Base-by-base conservation (phyloP, 2,888 invertebrate species). In the Cosmia pyralina region DNA sequence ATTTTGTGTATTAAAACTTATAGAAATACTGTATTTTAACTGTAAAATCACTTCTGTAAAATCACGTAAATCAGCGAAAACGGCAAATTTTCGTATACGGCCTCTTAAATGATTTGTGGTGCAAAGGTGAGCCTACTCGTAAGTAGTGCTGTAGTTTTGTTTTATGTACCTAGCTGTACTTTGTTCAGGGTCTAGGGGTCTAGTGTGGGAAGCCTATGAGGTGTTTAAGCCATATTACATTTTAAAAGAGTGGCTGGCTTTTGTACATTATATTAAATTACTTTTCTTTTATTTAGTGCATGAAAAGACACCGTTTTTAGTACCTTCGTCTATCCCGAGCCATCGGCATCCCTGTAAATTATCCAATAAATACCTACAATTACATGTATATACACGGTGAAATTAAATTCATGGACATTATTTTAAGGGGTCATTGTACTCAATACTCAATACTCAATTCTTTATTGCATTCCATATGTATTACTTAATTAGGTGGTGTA, bases 221-320 rank as follows among this genome's bases (percentile, higher is more conserved):
- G 8, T 46, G 19, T 46, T 22, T 28, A 28, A 34, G 8, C 6
- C 10, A n/a, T 64, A 11, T n/a, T n/a, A 10, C 0, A 0, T 48
- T 48, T n/a, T 0, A 64, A 50, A 64, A 38, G 0, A 48, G 48
- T 34, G 15, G 28, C 28, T 28, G 15, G 19, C 8, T 38, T 69
- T 69, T 50, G 48, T 46, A 10, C 7, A 65, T 34, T 11, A 0
- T 34, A 17, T 65, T 22, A 0, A 0, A 50, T 66, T 66, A 68
- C 19, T 8, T 41, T 67, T 17, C 6, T 22, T 22, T 10, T 64
- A 22, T 66, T 65, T 65, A 13, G 13, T 66, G 68, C 68, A 68
- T 48, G 38, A 65, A 22, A 13, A 22, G 22, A 8, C 6, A 6
- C 11, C 8, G n/a, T 44, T 68, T 66, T 17, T n/a, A n/a, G 65